These are phyloP conservation scores for Pelodiscus sinensis DNA, from an alignment of 2,113 vertebrate genomes.

Conservation along the genomic window DNA sequence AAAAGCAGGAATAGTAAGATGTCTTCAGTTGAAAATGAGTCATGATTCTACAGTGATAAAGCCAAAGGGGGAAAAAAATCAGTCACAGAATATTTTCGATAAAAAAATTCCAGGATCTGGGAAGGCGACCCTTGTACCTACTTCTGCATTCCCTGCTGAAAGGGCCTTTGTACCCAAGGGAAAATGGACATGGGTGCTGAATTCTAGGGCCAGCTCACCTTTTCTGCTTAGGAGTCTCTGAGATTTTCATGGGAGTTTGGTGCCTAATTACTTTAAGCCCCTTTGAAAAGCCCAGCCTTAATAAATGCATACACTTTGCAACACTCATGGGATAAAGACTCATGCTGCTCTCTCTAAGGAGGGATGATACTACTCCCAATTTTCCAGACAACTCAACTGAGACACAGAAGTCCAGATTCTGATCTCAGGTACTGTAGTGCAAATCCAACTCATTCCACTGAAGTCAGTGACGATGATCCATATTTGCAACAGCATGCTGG, in stretches of 20 bases:
- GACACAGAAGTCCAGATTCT: background rate
- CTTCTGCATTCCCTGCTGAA: background rate
- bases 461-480: background rate
- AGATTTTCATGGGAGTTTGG: background rate
- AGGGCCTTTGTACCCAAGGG: background rate
- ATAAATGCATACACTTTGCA: background rate
- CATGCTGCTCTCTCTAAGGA: background rate
- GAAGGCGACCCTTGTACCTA: background rate
- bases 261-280: background rate
- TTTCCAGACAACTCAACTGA: background rate
- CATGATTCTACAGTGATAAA: background rate
- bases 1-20: constrained; percentile 1
- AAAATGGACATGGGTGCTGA: background rate
- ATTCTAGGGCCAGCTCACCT: background rate
- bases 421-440: background rate
- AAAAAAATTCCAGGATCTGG: background rate
- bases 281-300: background rate
- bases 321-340: background rate
- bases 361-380: background rate
- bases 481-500: background rate
- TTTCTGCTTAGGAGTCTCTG: background rate
- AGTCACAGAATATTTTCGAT: background rate
- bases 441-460: background rate
- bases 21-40: constrained; percentile 15
- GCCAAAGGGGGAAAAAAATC: background rate